Conservation (phyloP, 2,113 vertebrate genomes). For the Dicrurus megarhynchus region DNA sequence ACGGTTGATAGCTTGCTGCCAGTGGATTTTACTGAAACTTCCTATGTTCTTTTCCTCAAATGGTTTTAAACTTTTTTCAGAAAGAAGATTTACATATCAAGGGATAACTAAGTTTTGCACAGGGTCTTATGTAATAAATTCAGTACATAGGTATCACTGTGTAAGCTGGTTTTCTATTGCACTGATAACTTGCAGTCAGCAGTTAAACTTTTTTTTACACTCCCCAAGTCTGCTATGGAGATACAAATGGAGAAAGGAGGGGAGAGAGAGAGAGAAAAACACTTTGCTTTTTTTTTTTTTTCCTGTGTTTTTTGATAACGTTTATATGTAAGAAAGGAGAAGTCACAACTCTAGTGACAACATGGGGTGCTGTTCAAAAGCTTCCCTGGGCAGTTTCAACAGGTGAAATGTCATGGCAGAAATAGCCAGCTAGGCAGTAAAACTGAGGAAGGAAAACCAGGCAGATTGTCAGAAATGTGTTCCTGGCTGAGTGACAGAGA, state of each 20-base stretch:
- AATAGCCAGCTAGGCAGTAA: background rate
- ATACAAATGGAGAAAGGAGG: background rate
- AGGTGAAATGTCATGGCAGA: background rate
- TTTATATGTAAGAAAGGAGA: background rate
- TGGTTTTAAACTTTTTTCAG: background rate
- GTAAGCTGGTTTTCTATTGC: background rate
- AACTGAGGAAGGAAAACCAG: background rate
- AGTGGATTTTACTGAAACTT: background rate
- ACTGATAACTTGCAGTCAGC: background rate
- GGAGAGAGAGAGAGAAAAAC: background rate
- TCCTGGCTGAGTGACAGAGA: background rate
- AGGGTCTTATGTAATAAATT: background rate
- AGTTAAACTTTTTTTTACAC: background rate
- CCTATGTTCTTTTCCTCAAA: background rate
- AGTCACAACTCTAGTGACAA: background rate
- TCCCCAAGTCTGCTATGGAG: background rate
- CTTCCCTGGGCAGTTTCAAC: background rate
- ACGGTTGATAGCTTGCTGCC: background rate
- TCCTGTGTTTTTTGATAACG: background rate
- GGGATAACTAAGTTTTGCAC: background rate
- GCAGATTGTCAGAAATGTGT: background rate
- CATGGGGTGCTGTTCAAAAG: background rate
- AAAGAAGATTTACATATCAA: background rate
- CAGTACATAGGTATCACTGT: rapidly evolving
- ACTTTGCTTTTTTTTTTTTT: background rate